Evolutionary conservation across 2,888 invertebrate species (phyloP).

Genomic region (Sphaerophoria taeniata): DNA sequence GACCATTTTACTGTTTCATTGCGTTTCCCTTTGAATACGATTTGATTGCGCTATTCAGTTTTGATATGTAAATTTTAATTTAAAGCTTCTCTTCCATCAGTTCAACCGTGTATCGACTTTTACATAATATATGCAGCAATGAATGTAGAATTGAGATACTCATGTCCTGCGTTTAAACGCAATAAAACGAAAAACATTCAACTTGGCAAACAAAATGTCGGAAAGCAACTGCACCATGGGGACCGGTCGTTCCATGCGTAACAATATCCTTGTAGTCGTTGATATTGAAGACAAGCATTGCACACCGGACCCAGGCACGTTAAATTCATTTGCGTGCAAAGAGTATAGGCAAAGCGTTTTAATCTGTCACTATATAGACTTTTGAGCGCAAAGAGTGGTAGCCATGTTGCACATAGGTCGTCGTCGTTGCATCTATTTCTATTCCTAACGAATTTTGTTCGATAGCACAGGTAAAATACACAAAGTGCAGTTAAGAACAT

Average conservation of each 20-base stretch:
- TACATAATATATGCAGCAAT: background rate
- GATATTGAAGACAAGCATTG: background rate
- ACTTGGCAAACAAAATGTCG: conserved; percentile 32
- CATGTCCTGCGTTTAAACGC: background rate
- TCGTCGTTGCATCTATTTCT: conserved; percentile 31
- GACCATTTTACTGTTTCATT: no score
- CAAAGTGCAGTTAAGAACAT: conserved; percentile 37
- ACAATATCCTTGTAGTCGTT: conserved; percentile 23
- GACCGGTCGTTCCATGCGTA: background rate
- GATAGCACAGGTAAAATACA: conserved; percentile 30
- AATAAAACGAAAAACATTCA: conserved; percentile 29
- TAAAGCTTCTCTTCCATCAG: background rate
- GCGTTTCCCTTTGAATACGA: no score
- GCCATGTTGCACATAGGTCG: conserved; percentile 41
- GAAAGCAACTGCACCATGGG: conserved; percentile 28
- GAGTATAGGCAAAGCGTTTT: conserved; percentile 20
- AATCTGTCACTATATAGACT: conserved; percentile 28
- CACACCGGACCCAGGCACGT: background rate
- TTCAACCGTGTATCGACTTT: background rate
- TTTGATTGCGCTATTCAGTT: no score
- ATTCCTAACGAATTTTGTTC: conserved; percentile 29
- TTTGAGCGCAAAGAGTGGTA: background rate
- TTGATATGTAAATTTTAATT: no score
- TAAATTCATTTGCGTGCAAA: conserved; percentile 29
- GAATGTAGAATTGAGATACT: background rate